Conservation (phyloP, 2,888 invertebrate species). For the Campopleginae sp. region DNA sequence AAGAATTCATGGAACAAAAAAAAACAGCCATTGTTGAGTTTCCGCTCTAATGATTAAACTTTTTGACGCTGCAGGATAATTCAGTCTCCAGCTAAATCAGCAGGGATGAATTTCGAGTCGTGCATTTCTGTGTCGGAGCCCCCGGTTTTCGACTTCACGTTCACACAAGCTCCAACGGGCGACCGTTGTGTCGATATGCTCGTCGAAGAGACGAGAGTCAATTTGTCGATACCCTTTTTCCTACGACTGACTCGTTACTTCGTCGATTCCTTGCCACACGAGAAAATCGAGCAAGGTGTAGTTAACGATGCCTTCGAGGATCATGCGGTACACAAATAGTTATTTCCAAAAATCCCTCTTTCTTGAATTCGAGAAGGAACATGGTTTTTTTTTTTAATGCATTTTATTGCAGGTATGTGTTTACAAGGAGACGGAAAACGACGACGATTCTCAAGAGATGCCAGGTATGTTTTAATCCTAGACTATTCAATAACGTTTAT, state of each 20-base stretch:
- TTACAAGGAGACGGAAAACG: slow-evolving; percentile 38
- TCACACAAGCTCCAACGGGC: slow-evolving; percentile 87
- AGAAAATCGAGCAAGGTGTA: slow-evolving; percentile 87
- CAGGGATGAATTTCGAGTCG: slow-evolving; percentile 85
- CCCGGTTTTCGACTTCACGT: slow-evolving; percentile 89
- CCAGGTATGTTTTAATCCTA: slow-evolving; percentile 40
- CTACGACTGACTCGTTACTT: slow-evolving; percentile 87
- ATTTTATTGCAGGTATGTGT: slow-evolving; percentile 46
- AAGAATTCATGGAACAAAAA: background rate
- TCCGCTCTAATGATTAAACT: background rate
- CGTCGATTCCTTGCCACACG: slow-evolving; percentile 87
- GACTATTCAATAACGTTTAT: background rate
- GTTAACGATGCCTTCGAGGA: slow-evolving; percentile 90
- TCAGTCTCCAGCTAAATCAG: slow-evolving; percentile 87
- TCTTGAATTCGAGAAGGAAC: background rate
- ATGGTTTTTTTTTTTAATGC: background rate
- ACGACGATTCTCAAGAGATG: slow-evolving; percentile 46
- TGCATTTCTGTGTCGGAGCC: slow-evolving; percentile 88
- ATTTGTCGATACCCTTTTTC: slow-evolving; percentile 90
- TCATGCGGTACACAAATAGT: slow-evolving; percentile 70
- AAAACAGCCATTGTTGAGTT: background rate
- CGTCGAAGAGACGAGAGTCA: slow-evolving; percentile 90
- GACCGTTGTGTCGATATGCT: slow-evolving; percentile 89
- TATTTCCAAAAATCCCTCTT: background rate
- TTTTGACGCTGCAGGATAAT: slow-evolving; percentile 86